Evolutionary conservation across 2,888 invertebrate species (phyloP).

Genomic region (Amphipoea lucens): DNA sequence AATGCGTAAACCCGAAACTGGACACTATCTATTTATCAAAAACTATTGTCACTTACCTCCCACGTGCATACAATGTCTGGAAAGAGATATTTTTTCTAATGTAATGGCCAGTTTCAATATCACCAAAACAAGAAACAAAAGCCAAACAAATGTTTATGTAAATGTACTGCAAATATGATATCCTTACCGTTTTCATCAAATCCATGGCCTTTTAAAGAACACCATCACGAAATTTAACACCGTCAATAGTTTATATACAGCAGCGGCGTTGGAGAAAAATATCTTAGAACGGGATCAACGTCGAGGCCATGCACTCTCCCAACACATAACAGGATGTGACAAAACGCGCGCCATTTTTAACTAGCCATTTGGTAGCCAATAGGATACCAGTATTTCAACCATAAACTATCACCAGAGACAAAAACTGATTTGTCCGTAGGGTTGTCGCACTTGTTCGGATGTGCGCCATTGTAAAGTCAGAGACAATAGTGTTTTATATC

Average conservation of each 20-base stretch:
- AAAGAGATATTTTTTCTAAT: constrained; percentile 91
- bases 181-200: constrained; percentile 91
- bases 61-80: constrained; percentile 90
- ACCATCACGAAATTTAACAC: constrained; percentile 89
- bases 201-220: constrained; percentile 90
- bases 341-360: constrained; percentile 87
- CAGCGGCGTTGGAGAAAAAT: constrained; percentile 80
- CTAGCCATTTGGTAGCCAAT: constrained; percentile 77
- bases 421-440: constrained; percentile 55
- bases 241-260: constrained; percentile 83
- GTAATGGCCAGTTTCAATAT: constrained; percentile 91
- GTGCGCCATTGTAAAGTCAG: constrained; percentile 51
- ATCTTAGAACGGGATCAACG: constrained; percentile 85
- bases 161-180: constrained; percentile 76
- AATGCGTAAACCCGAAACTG: constrained; percentile 81
- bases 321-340: constrained; percentile 89
- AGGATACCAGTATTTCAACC: constrained; percentile 65
- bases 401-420: constrained; percentile 69
- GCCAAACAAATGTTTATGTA: constrained; percentile 87
- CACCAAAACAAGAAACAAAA: constrained; percentile 91
- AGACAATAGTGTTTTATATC: constrained; percentile 34
- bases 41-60: constrained; percentile 89
- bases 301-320: constrained; percentile 87
- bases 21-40: constrained; percentile 81
- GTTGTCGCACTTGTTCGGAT: constrained; percentile 72